phyloP scores from a whole-genome alignment of 2,888 invertebrate genomes.

The Amorpha juglandis region DNA sequence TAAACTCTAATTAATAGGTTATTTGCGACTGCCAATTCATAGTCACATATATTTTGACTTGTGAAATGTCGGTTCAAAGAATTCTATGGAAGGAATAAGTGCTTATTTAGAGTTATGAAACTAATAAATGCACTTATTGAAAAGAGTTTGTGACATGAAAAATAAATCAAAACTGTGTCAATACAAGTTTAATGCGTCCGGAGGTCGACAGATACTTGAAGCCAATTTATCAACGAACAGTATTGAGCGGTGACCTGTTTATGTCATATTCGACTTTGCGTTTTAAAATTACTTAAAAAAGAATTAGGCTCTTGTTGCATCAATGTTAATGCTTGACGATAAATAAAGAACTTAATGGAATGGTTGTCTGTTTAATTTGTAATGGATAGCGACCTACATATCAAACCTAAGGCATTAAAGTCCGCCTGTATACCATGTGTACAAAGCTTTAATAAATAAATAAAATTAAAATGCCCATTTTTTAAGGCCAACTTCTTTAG shows the following conservation, averaged over 20 bases:
- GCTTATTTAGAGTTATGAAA: too few relatives aligned
- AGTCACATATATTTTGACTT: too few relatives aligned
- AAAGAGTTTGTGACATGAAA: background rate
- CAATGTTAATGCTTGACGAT: background rate
- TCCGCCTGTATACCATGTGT: too few relatives aligned
- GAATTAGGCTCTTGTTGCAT: slow-evolving; percentile 15
- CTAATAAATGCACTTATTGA: too few relatives aligned
- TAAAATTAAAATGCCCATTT: too few relatives aligned
- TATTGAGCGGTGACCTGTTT: slow-evolving; percentile 22
- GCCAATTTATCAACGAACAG: slow-evolving; percentile 20
- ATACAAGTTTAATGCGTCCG: background rate
- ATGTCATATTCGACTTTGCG: background rate
- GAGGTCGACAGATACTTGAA: slow-evolving; percentile 10
- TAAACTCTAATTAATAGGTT: too few relatives aligned
- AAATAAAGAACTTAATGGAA: background rate
- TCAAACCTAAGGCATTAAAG: too few relatives aligned
- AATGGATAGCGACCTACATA: background rate
- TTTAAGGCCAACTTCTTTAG: too few relatives aligned
- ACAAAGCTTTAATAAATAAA: too few relatives aligned
- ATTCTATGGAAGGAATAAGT: too few relatives aligned
- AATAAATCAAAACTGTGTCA: background rate
- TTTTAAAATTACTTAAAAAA: slow-evolving; percentile 11
- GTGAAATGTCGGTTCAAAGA: too few relatives aligned
- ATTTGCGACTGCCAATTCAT: too few relatives aligned
- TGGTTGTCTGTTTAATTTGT: background rate